Evolutionary conservation across 2,113 vertebrate genomes (phyloP), one percentile per base, ranked within the genome.

Genomic region (Seriola dumerili): DNA sequence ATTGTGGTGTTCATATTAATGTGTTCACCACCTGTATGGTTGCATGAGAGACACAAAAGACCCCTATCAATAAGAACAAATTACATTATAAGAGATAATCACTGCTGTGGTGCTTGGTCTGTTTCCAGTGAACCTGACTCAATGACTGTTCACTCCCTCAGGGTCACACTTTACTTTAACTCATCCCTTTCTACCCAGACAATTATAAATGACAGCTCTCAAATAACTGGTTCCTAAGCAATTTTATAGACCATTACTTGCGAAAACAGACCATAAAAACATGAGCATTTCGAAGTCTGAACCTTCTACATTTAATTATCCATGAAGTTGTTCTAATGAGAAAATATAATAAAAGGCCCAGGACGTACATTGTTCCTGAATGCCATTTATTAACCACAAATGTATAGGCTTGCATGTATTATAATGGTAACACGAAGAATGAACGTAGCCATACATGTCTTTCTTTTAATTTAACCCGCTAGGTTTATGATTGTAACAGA

Each of bases 111-210:
- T 61, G 29, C 44, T 48, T 44, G 58, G 11, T 72, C 68, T 8
- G 32, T 23, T 80, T 57, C 40, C 46, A 73, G 8, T 59, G 25
- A 68, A 54, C 13, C 40, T 42, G 42, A 86, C 44, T 67, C 44
- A 76, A 13, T 54, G 14, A 64, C 5, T 58, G 21, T 9, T 40
- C 23, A 64, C 32, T 38, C 25, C 21, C 23, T 74, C 8, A 40
- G 16, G 54, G 42, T 61, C 50, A 57, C 46, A 75, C 2, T 32
- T 4, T 19, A 67, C 34, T 25, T 32, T 5, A 16, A 34, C 29
- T 74, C 4, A 32, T 13, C 32, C 19, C 13, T 70, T 52, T 62
- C 23, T n/a, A 64, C 0, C 3, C 3, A 23, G 36, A 70, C 7
- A 36, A 48, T 13, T 16, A 65, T 11, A n/a, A 23, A 62, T 10